phyloP scores from a whole-genome alignment of 2,797 vertebrate species.

The Epinephelus coioides region DNA sequence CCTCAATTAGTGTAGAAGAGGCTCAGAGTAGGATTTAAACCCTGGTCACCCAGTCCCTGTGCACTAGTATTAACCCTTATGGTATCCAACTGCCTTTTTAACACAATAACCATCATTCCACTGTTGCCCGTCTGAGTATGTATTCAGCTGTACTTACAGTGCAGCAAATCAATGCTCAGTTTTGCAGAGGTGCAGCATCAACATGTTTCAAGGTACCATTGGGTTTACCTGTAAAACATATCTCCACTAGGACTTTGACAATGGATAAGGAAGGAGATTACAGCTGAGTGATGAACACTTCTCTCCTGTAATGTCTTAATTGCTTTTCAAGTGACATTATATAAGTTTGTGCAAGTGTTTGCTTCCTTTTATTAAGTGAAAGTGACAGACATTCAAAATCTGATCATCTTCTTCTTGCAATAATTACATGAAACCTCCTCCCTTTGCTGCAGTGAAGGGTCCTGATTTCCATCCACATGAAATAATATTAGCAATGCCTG shows the following conservation, averaged over 20 bases:
- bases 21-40: background rate
- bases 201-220: background rate
- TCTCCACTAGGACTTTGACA: background rate
- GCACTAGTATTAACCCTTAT: background rate
- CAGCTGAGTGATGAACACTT: background rate
- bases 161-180: background rate
- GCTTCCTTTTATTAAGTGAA: background rate
- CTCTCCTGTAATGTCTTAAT: background rate
- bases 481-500: background rate
- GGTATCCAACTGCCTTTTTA: background rate
- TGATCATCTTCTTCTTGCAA: background rate
- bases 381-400: slow-evolving; percentile 1
- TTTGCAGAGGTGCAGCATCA: background rate
- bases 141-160: background rate
- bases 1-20: background rate
- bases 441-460: background rate
- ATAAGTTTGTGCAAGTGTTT: background rate
- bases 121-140: background rate
- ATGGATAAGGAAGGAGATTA: background rate
- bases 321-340: background rate
- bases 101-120: background rate
- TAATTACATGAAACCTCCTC: slow-evolving; percentile 6
- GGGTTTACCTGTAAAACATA: background rate
- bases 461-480: slow-evolving; percentile 2
- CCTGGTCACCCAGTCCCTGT: background rate